Evolutionary conservation across 35 echinoderm and acorn worm genomes (phyloP), one percentile per base, ranked within the genome.

Genomic region (Apostichopus japonicus): DNA sequence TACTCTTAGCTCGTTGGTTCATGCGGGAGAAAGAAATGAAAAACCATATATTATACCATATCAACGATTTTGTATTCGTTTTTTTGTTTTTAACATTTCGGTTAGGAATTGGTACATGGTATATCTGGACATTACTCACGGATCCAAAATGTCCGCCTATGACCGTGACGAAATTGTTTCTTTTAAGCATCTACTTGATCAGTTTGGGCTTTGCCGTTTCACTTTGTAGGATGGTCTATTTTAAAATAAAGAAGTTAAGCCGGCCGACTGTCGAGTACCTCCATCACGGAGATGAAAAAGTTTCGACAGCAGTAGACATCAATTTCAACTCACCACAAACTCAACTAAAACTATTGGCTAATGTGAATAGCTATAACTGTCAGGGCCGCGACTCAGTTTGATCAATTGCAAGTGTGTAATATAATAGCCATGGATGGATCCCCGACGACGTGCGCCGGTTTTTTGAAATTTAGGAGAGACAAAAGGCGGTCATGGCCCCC

Each of bases 41-140:
- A 13, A 14, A 10, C 0, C 23, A 10, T 16, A 5, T 83, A 15
- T 8, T 83, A 16, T 83, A 83, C 16, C 80, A 83, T 55, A 15
- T 83, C 19, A 83, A 83, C 14, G 80, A 83, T 83, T 83, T 83
- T 56, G 19, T 55, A 55, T 83, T 83, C 16, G 52, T 83, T 55
- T 1, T 4, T 21, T 22, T 83, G 17, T 83, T 55, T 83, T 55
- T 83, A 5, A 13, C 16, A 15, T 83, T 83, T 83, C 80, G 80
- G 6, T 4, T 83, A 83, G 23, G 23, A 55, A 83, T 83, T 19
- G 80, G 80, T 4, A 19, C 80, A 5, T 83, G 80, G 80, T 83
- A 83, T 27, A 22, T 83, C 8, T 83, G 80, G 80, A 83, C 14
- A 6, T 22, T 83, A 55, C 16, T 55, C 5, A 19, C 11, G 33